Base-by-base conservation (phyloP, 1,140 invertebrate genomes). In the Pogonognathellus flavescens region DNA sequence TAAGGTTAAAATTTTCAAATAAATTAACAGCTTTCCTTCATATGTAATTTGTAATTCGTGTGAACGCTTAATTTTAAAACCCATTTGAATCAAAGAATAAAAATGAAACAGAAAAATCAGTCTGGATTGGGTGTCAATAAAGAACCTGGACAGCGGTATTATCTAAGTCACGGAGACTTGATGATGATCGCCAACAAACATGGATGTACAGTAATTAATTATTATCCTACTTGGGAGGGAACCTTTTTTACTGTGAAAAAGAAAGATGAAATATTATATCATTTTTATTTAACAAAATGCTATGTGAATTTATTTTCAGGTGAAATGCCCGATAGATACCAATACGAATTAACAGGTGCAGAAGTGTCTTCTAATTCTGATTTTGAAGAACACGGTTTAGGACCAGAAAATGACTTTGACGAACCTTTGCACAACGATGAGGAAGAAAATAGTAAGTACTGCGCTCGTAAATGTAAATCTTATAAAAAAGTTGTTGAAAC, bases 81-180 rank as follows among this genome's bases (percentile, higher is more conserved):
- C n/a, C n/a, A n/a, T n/a, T n/a, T n/a, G n/a, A n/a, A n/a, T n/a
- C n/a, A n/a, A 41, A 41, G 6, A 60, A 60, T 6, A 20, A 10
- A 13, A 11, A 3, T 50, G 18, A 9, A 9, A 41, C 11, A 81
- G 80, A 81, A 57, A 55, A 81, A 81, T 25, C 22, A 53, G 16
- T 22, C 18, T 11, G 80, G 80, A 22, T 25, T 81, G 52, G 80
- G 80, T 20, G 50, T 14, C 18, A 59, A 57, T 9, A 81, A 81
- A 13, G 52, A 57, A 22, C 80, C 80, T 25, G 80, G 80, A 11
- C 80, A 81, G n/a, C 50, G 80, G 7, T 41, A 81, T 10, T 81
- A 81, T 18, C 18, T 81, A 1, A 81, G 80, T 22, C 55, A 25
- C 14, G 80, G 80, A 2, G 80, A 81, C n/a, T 57, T 81, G 18